These are phyloP conservation scores for Phoxinus phoxinus DNA, from an alignment of 2,113 vertebrate genomes.

Conservation along the genomic window DNA sequence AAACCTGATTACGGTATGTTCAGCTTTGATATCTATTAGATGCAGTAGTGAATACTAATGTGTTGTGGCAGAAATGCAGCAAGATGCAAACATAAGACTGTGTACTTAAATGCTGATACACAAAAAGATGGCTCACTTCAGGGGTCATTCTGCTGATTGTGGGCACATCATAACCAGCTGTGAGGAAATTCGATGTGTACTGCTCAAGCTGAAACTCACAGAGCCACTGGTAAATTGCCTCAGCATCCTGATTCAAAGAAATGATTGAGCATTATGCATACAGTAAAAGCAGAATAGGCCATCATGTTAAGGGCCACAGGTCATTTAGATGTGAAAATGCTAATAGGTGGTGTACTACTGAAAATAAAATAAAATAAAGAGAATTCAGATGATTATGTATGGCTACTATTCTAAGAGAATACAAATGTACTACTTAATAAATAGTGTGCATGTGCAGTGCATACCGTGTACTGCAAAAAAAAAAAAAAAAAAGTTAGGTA, in stretches of 20 bases:
- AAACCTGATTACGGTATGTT: background rate
- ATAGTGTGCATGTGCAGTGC: background rate
- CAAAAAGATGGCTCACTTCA: constrained; percentile 77
- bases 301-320: background rate
- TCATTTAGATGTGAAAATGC: background rate
- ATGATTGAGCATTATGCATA: background rate
- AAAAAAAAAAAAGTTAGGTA: too few relatives aligned
- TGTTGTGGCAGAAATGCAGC: background rate
- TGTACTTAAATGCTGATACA: background rate
- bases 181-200: constrained; percentile 89
- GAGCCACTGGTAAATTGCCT: constrained; percentile 95
- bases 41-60: background rate
- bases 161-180: constrained; percentile 89
- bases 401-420: background rate
- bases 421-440: background rate
- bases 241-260: constrained; percentile 80
- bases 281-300: background rate
- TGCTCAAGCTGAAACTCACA: constrained; percentile 93
- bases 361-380: background rate
- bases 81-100: background rate
- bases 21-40: background rate
- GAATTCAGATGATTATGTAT: background rate
- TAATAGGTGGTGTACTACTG: too few relatives aligned
- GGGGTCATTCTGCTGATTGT: constrained; percentile 99
- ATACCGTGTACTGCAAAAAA: background rate